phyloP scores from a whole-genome alignment of 2,113 vertebrate genomes.

The Egretta garzetta region DNA sequence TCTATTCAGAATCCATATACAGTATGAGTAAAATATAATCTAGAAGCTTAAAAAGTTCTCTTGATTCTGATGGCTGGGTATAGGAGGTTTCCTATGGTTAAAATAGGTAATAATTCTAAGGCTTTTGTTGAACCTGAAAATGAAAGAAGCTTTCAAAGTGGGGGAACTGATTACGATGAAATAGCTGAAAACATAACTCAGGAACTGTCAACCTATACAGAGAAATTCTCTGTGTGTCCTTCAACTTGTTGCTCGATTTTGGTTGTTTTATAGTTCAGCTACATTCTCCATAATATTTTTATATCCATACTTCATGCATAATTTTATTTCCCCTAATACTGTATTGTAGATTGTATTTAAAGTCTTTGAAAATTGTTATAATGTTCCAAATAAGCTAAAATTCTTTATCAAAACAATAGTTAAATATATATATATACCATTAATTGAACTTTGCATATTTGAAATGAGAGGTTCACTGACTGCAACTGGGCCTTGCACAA shows the following conservation, averaged over 20 bases:
- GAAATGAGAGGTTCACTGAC: background rate
- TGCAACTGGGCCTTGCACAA: background rate
- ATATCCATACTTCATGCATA: background rate
- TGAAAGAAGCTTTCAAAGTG: background rate
- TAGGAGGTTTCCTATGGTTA: background rate
- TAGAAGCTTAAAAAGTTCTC: background rate
- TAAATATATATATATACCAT: background rate
- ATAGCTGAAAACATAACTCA: background rate
- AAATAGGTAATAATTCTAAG: background rate
- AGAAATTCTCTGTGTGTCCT: background rate
- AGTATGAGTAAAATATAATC: background rate
- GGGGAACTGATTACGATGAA: background rate
- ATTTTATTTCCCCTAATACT: background rate
- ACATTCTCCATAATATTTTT: background rate
- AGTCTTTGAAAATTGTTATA: background rate
- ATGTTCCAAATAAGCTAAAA: background rate
- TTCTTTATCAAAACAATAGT: background rate
- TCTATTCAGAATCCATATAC: background rate
- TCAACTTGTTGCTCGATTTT: background rate
- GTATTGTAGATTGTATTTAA: constrained; percentile 24
- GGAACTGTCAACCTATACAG: background rate
- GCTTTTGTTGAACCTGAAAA: background rate
- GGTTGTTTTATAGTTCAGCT: background rate
- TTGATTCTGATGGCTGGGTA: background rate
- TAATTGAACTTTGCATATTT: background rate